Percentiles rank a stretch among this genome's conserved stretches.
Evolutionary conservation across 2,888 invertebrate genomes (phyloP).

Genomic region (Gymnocheta viridis): DNA sequence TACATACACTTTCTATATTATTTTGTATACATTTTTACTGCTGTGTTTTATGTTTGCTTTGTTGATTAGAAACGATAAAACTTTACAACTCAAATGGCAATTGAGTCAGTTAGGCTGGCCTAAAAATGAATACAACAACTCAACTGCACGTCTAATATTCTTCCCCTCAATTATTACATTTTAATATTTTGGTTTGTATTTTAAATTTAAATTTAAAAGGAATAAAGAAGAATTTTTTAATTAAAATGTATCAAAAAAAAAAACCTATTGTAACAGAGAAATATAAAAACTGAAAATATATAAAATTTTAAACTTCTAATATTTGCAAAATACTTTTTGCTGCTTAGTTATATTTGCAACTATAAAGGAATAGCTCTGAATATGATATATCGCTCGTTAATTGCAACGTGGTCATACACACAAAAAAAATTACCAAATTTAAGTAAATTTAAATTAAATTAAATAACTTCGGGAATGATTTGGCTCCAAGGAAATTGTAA

Average conservation of each 20-base stretch:
- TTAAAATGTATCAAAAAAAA: neutral
- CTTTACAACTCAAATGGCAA: conserved; percentile 56
- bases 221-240: neutral
- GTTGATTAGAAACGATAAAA: conserved; percentile 67
- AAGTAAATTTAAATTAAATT: too few relatives aligned
- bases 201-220: conserved; percentile 12
- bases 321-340: too few relatives aligned
- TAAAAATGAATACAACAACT: neutral
- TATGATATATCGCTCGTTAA: too few relatives aligned
- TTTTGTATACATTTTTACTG: conserved; percentile 32
- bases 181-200: conserved; percentile 11
- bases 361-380: too few relatives aligned
- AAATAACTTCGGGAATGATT: too few relatives aligned
- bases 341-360: too few relatives aligned
- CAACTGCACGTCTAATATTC: neutral
- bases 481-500: too few relatives aligned
- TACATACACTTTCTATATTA: neutral
- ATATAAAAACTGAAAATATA: too few relatives aligned
- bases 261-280: neutral
- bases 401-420: too few relatives aligned
- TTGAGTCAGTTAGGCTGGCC: conserved; percentile 34
- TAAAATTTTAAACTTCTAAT: too few relatives aligned
- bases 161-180: neutral
- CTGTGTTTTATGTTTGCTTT: conserved; percentile 61
- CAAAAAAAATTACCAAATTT: too few relatives aligned